Percentiles rank a stretch among this genome's conserved stretches.
Evolutionary conservation across 2,888 invertebrate genomes (phyloP).

Genomic region (Tenthredo scrophulariae): DNA sequence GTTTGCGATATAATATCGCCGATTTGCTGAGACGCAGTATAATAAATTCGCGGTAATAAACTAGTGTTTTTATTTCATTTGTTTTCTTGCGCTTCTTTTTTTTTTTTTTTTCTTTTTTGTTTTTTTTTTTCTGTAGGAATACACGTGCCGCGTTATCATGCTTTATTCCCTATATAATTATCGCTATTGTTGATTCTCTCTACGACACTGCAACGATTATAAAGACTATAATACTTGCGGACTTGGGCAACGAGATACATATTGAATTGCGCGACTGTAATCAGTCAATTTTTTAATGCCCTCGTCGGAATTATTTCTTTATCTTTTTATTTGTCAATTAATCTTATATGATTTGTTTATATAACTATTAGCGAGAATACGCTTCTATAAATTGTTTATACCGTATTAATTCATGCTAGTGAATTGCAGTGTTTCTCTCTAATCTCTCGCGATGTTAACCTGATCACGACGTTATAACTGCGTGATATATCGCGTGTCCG

Average conservation of each 20-base stretch:
- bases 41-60: neutral
- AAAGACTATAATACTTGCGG: neutral
- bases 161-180: neutral
- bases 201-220: neutral
- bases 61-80: neutral
- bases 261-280: neutral
- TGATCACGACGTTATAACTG: too few relatives aligned
- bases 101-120: neutral
- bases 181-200: neutral
- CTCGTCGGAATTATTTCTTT: neutral
- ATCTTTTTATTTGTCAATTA: neutral
- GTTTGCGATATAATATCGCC: neutral
- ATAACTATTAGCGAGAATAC: too few relatives aligned
- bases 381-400: too few relatives aligned
- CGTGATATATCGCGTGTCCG: too few relatives aligned
- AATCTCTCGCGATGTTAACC: too few relatives aligned
- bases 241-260: neutral
- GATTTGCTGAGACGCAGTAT: neutral
- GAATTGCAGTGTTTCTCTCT: too few relatives aligned
- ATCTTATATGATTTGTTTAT: neutral
- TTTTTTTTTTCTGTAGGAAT: neutral
- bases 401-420: too few relatives aligned
- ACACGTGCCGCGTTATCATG: neutral
- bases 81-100: neutral
- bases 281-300: neutral